These are phyloP conservation scores for Oplegnathus fasciatus DNA, from an alignment of 2,113 vertebrate species.

Conservation along the genomic window DNA sequence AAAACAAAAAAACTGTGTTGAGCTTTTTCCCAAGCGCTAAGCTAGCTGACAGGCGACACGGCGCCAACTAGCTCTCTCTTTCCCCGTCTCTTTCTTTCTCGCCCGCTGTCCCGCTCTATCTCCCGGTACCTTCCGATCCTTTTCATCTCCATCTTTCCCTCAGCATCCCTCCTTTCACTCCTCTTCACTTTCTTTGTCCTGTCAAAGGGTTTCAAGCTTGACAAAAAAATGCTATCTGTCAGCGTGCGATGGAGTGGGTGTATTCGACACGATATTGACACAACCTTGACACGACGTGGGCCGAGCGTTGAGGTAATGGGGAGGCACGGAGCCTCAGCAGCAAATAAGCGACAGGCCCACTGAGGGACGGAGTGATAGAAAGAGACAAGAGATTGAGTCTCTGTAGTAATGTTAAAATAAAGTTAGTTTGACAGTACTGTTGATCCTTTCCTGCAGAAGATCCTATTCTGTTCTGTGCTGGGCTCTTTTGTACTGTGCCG, in stretches of 20 bases:
- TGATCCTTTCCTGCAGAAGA: conserved; percentile 53
- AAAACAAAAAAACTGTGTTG: conserved; percentile 15
- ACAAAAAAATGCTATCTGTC: conserved; percentile 64
- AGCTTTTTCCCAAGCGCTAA: conserved; percentile 51
- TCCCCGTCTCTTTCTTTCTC: conserved; percentile 14
- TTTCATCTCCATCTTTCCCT: conserved; percentile 52
- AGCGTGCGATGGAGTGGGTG: conserved; percentile 56
- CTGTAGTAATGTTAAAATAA: conserved; percentile 69
- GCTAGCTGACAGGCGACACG: conserved; percentile 49
- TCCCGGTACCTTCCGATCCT: conserved; percentile 34
- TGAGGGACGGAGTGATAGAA: conserved; percentile 38
- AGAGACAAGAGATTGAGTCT: conserved; percentile 60
- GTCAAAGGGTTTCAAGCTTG: conserved; percentile 62
- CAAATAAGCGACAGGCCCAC: conserved; percentile 60
- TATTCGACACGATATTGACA: conserved; percentile 66
- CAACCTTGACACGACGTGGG: conserved; percentile 72
- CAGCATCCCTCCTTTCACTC: conserved; percentile 35
- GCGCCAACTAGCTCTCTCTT: conserved; percentile 33
- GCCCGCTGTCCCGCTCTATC: conserved; percentile 23
- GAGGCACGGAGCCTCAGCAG: conserved; percentile 46
- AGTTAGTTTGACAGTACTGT: conserved; percentile 66
- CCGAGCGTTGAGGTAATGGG: conserved; percentile 50
- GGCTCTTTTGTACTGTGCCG: background rate
- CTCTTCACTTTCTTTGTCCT: conserved; percentile 58
- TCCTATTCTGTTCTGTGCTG: conserved; percentile 5